phyloP scores from a whole-genome alignment of 2,888 invertebrate genomes.

The Isotomurus palustris region DNA sequence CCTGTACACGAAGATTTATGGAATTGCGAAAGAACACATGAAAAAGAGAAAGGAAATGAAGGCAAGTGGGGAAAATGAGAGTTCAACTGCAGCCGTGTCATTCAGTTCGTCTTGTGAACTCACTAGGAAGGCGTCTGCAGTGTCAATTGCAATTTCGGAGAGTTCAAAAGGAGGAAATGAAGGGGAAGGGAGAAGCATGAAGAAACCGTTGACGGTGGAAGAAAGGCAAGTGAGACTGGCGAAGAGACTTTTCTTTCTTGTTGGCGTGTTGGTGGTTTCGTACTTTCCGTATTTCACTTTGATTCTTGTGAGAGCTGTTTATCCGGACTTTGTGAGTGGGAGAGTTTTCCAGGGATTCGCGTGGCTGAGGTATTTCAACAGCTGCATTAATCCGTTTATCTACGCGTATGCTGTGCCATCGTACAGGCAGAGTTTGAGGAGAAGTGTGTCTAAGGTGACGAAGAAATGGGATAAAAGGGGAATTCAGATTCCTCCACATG shows the following conservation, averaged over 20 bases:
- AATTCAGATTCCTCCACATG: no score
- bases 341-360: constrained; percentile 22
- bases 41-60: constrained; percentile 19
- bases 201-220: background rate
- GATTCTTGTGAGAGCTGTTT: constrained; percentile 26
- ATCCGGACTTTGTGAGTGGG: constrained; percentile 11
- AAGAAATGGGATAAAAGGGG: no score
- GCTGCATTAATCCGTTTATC: constrained; percentile 34
- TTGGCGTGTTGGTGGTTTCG: constrained; percentile 27
- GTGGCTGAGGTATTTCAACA: constrained; percentile 34
- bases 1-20: constrained; percentile 31
- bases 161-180: background rate
- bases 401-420: constrained; percentile 34
- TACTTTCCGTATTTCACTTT: constrained; percentile 35
- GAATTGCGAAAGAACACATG: constrained; percentile 22
- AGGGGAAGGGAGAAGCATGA: background rate
- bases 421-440: constrained; percentile 24
- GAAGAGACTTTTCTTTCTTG: constrained; percentile 20
- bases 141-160: background rate
- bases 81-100: background rate
- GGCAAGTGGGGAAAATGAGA: background rate
- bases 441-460: no score
- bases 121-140: no score
- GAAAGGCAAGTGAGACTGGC: no score
- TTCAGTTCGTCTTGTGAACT: no score